A percentile compares a stretch with the other conserved stretches of the same genome.
Evolutionary conservation across 1,140 invertebrate genomes (phyloP).

Genomic region (Paralvinella palmiformis): DNA sequence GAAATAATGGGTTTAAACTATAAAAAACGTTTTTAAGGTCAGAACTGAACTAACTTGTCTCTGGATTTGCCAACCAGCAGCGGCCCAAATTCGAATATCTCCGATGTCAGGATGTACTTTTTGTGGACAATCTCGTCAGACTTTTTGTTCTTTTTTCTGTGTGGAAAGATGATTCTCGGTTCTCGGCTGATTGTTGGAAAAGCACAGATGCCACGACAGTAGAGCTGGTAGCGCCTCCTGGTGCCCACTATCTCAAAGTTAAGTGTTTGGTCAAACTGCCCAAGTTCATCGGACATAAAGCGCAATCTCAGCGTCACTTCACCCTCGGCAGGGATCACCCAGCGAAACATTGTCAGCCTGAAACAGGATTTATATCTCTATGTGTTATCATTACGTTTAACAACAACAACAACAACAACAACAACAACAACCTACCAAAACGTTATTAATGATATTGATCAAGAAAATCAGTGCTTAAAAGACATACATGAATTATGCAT

Average conservation of each 20-base stretch:
- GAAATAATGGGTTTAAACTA: too few species aligned
- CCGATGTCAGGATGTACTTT: conserved; percentile 45
- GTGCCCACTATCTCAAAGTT: conserved; percentile 51
- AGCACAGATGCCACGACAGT: conserved; percentile 48
- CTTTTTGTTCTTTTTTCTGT: conserved; percentile 41
- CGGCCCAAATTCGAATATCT: conserved; percentile 51
- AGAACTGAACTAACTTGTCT: conserved; percentile 37
- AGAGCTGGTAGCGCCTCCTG: conserved; percentile 46
- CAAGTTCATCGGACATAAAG: conserved; percentile 48
- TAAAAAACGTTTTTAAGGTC: too few species aligned
- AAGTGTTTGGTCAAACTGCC: conserved; percentile 51
- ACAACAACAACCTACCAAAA: conserved; percentile 1
- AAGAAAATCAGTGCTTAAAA: too few species aligned
- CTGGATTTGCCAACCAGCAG: conserved; percentile 45
- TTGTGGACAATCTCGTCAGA: conserved; percentile 47
- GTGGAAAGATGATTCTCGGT: conserved; percentile 48
- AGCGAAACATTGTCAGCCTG: conserved; percentile 44
- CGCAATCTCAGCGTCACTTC: conserved; percentile 38
- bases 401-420: too few species aligned
- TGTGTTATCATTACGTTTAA: conserved; percentile 18
- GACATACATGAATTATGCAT: too few species aligned
- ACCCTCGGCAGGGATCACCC: conserved; percentile 43
- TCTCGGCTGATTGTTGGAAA: conserved; percentile 51
- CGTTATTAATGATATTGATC: too few species aligned
- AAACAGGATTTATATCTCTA: too few species aligned